These are phyloP conservation scores for Porites rus DNA, from an alignment of 92 coral and sea anemone genomes.

Conservation along the genomic window DNA sequence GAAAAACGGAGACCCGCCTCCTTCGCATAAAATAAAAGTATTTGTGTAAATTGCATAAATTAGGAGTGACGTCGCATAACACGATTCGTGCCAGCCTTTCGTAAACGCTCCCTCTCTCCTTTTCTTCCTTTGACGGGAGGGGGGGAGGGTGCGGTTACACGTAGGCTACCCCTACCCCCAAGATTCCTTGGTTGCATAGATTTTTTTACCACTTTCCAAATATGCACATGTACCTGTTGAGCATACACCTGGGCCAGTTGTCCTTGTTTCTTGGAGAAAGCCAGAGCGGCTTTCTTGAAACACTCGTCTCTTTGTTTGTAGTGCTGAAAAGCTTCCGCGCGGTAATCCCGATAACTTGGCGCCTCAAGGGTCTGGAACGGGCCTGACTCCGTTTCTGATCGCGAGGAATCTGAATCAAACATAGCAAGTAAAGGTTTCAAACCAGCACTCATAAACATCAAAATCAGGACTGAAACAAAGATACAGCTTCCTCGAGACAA, in stretches of 20 bases:
- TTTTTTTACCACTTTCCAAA: neutral
- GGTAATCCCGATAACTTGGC: conserved; percentile 88
- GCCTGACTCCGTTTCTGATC: conserved; percentile 15
- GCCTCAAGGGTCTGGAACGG: conserved; percentile 84
- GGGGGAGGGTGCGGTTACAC: neutral
- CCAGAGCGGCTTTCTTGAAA: conserved; percentile 97
- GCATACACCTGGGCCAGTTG: conserved; percentile 91
- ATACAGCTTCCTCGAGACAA: no score
- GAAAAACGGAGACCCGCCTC: no score
- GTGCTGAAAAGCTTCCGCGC: conserved; percentile 93
- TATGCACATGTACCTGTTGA: conserved; percentile 69
- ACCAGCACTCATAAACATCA: no score
- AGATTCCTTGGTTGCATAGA: neutral
- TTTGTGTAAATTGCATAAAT: no score
- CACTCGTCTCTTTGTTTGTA: conserved; percentile 83
- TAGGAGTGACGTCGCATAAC: no score
- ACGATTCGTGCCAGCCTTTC: no score
- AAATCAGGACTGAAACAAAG: no score
- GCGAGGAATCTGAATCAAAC: conserved; percentile 21
- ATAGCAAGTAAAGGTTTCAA: neutral
- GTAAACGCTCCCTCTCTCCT: no score
- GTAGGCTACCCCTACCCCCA: neutral
- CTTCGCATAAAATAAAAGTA: no score
- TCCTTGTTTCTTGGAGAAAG: conserved; percentile 94
- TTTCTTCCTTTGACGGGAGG: neutral